A percentile compares a stretch with the other conserved stretches of the same genome.
These are phyloP conservation scores for Atrina japonica DNA, from an alignment of 2,888 invertebrate species.

Conservation along the genomic window DNA sequence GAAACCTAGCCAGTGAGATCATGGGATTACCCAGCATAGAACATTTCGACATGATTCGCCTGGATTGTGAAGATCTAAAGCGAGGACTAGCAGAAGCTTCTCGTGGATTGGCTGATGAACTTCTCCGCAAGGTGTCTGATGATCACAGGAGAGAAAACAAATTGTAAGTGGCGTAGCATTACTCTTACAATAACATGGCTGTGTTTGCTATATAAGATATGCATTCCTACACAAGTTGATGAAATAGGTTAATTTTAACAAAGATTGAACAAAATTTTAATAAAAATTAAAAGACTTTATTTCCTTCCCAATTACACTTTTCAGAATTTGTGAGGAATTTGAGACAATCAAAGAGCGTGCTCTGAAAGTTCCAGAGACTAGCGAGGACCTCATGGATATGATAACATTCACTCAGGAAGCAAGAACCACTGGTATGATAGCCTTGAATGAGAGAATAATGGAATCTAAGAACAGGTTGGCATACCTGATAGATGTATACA, in stretches of 20 bases:
- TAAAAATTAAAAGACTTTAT: background rate
- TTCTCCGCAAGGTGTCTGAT: slow-evolving; percentile 77
- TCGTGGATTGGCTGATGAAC: slow-evolving; percentile 75
- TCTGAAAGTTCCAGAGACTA: slow-evolving; percentile 87
- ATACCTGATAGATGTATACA: slow-evolving; percentile 88
- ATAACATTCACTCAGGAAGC: slow-evolving; percentile 91
- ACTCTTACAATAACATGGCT: background rate
- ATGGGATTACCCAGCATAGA: slow-evolving; percentile 79
- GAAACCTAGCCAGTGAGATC: slow-evolving; percentile 77
- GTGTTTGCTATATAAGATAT: background rate
- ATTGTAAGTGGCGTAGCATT: slow-evolving; percentile 62
- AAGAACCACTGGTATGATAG: slow-evolving; percentile 87
- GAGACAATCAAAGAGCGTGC: slow-evolving; percentile 87
- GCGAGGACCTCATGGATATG: slow-evolving; percentile 90
- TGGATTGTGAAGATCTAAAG: slow-evolving; percentile 81
- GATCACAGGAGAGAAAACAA: slow-evolving; percentile 79
- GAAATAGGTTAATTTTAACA: too few species aligned
- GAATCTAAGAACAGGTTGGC: slow-evolving; percentile 77
- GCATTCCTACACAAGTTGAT: background rate
- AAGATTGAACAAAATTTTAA: background rate
- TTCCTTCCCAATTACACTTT: too few species aligned
- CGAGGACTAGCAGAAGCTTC: slow-evolving; percentile 78
- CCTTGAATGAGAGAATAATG: slow-evolving; percentile 87
- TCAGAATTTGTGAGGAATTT: slow-evolving; percentile 84
- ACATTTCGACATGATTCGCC: slow-evolving; percentile 80